phyloP scores from a whole-genome alignment of 1,140 invertebrate genomes.

The Helicorthomorpha holstii region DNA sequence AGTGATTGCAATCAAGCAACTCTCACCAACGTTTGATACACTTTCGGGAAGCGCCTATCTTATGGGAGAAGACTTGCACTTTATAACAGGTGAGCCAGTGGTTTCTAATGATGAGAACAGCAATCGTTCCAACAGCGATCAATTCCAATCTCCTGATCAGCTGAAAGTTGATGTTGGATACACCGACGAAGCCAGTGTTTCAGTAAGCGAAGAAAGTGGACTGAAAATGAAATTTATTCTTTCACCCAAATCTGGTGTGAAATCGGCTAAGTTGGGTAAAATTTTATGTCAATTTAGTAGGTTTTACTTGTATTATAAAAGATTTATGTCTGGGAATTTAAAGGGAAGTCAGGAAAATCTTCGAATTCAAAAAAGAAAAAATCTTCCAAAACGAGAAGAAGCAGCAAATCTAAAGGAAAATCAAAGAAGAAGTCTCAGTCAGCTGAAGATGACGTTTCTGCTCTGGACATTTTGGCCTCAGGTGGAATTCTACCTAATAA shows the following conservation, averaged over 20 bases:
- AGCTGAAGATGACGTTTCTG: background rate
- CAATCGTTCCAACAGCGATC: background rate
- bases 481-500: constrained; percentile 1
- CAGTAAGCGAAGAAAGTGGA: background rate
- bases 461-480: constrained; percentile 1
- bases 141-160: background rate
- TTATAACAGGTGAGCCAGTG: background rate
- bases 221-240: constrained; percentile 6
- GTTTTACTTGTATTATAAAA: no score
- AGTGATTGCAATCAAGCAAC: background rate
- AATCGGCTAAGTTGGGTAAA: no score
- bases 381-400: constrained; percentile 21
- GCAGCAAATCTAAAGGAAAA: constrained; percentile 21
- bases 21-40: background rate
- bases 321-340: no score
- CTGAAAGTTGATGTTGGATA: background rate
- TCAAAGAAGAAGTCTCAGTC: background rate
- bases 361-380: background rate
- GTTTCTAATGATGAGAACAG: background rate
- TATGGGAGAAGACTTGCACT: background rate
- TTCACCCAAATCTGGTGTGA: no score
- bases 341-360: no score
- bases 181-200: background rate
- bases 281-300: no score
- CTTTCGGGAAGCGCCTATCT: background rate